Evolutionary conservation across 2,113 vertebrate genomes (phyloP).

Genomic region (Perccottus glenii): DNA sequence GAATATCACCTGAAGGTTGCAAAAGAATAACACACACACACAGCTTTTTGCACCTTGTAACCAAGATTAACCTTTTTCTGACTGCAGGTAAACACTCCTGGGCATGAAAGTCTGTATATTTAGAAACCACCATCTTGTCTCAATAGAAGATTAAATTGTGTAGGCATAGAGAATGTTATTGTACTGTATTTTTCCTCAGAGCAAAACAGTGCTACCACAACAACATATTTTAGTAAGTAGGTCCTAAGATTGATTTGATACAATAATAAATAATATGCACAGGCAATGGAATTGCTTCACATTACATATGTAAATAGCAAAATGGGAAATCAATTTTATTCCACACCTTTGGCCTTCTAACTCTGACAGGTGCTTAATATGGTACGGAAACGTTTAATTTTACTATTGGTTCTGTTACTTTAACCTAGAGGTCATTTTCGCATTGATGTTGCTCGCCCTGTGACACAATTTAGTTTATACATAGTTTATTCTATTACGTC

Average conservation of each 20-base stretch:
- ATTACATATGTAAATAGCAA: no score
- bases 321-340: no score
- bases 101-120: background rate
- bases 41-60: background rate
- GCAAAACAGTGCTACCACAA: slow-evolving; percentile 10
- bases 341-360: no score
- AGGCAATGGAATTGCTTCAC: no score
- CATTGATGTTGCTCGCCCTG: no score
- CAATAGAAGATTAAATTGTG: slow-evolving; percentile 45
- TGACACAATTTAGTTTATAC: no score
- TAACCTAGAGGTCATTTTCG: no score
- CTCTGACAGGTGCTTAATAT: no score
- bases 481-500: no score
- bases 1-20: background rate
- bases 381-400: no score
- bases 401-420: no score
- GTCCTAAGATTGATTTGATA: background rate
- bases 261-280: background rate
- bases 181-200: slow-evolving; percentile 19
- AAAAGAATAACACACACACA: slow-evolving; percentile 9
- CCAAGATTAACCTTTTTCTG: background rate
- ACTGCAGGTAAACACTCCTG: background rate
- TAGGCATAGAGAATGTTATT: slow-evolving; percentile 26
- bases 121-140: slow-evolving; percentile 21
- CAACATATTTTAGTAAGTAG: background rate